These are phyloP conservation scores for pig (Sus scrofa) DNA, from an alignment of 2,113 vertebrate genomes.

Conservation along the genomic window T2T-Sscrofa CM000824.6:92558001-92558500, in stretches of 20 bases:
- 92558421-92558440: not conserved
- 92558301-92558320: not conserved
- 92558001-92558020: not conserved
- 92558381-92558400: not conserved
- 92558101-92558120: not conserved
- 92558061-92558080: not conserved
- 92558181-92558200: not conserved
- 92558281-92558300: not conserved
- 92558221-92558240: not conserved
- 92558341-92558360: not conserved
- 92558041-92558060: not conserved
- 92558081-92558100: not conserved
- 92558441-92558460: not conserved
- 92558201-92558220: not conserved
- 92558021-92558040: not conserved
- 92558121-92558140: not conserved
- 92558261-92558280: not conserved
- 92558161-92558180: not conserved
- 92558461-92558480: not conserved
- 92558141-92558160: not conserved
- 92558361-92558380: not conserved
- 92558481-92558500: slow-evolving; percentile 30
- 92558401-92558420: not conserved
- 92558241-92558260: not conserved
- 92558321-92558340: not conserved